Evolutionary conservation across 2,888 invertebrate species (phyloP), one percentile per base, ranked within the genome.

Genomic region (Aporophyla lueneburgensis): DNA sequence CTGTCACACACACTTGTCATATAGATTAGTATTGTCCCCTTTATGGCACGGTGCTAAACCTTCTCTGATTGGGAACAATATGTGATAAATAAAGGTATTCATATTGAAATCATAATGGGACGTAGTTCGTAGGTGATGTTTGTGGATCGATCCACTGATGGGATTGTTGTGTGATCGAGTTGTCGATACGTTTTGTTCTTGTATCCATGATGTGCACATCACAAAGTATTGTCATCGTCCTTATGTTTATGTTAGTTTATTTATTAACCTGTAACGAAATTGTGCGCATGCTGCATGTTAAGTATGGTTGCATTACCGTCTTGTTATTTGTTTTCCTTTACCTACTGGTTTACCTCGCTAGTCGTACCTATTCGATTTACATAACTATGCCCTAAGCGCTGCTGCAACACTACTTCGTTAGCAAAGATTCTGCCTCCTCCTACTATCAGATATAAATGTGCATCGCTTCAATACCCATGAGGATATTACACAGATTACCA

Each of bases 1-100:
- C 67, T 76, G 67, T 78, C 80, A 76, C 71, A 80, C 65, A 78
- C 71, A 78, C 80, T 82, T 82, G 85, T 84, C 79, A 75, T 54
- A 86, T 82, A 71, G 76, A 83, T 87, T 79, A 84, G 71, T 79
- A 86, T 84, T 84, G 88, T 87, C 66, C 84, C 79, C 59, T 78
- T 73, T 71, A 80, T 69, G 80, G 85, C 19, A 43, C 14, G 65
- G 43, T 67, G 72, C 76, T 87, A 78, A 87, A 80, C 73, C 77
- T 72, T 70, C 74, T 86, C 74, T 81, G 71, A 81, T 81, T 83
- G 74, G 77, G 58, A n/a, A 84, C 74, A 82, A 75, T 78, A 77
- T 76, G 72, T 80, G 77, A 72, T 83, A 76, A 78, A 72, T 27
- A 63, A 65, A 71, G 33, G 49, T 76, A 76, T 84, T 84, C 67